Evolutionary conservation across 2,113 vertebrate species (phyloP).

Genomic region (Caloenas nicobarica): DNA sequence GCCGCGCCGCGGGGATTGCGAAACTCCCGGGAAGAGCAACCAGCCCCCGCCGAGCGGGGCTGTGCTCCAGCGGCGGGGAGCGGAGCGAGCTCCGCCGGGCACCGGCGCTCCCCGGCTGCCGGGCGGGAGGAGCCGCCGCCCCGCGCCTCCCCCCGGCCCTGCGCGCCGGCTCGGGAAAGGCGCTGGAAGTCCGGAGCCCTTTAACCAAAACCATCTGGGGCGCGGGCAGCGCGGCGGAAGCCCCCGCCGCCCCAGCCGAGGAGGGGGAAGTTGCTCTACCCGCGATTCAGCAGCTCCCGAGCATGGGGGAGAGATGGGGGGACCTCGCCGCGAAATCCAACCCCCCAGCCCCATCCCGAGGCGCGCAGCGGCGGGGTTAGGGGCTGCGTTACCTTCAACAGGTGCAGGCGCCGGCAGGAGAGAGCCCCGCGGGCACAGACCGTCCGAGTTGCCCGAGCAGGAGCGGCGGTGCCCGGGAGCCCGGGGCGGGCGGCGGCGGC

Average conservation of each 20-base stretch:
- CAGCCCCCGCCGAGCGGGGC: not conserved
- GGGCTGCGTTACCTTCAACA: slow-evolving; percentile 49
- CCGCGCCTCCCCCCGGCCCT: not conserved
- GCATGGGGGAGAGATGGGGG: not conserved
- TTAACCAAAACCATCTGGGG: slow-evolving; percentile 55
- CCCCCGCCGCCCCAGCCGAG: not conserved
- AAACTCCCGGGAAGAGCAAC: not conserved
- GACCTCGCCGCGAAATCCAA: not conserved
- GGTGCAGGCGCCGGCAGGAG: slow-evolving; percentile 20
- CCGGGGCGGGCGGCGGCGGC: not conserved
- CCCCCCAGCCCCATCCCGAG: not conserved
- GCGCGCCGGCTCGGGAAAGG: not conserved
- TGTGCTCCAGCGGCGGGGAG: not conserved
- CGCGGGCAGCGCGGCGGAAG: not conserved
- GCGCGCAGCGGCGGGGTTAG: not conserved
- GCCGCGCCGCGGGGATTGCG: not conserved
- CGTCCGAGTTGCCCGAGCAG: not conserved
- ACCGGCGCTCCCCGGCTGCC: not conserved
- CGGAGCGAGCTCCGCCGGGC: not conserved
- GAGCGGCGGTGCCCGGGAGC: not conserved
- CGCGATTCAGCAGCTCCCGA: not conserved
- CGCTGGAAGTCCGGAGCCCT: not conserved
- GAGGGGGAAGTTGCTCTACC: not conserved
- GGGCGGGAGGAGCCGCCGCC: not conserved
- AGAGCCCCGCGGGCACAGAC: not conserved